These are phyloP conservation scores for Lordiphosa collinella DNA, from an alignment of 1,140 invertebrate genomes.

Conservation along the genomic window DNA sequence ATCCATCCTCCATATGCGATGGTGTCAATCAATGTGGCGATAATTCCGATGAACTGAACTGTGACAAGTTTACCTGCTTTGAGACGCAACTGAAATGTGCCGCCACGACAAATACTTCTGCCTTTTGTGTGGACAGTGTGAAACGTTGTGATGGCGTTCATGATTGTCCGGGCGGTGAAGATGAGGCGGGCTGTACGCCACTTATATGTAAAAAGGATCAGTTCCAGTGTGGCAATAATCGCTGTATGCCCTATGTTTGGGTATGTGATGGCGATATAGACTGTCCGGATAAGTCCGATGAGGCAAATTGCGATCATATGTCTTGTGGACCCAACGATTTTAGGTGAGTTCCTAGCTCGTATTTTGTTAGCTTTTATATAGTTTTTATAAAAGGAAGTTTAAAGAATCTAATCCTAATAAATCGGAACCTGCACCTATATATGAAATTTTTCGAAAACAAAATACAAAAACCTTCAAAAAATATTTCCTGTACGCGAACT, in stretches of 20 bases:
- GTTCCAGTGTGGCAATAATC: constrained; percentile 86
- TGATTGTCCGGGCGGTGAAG: constrained; percentile 87
- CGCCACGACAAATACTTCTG: constrained; percentile 50
- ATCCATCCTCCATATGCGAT: constrained; percentile 85
- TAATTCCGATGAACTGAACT: constrained; percentile 83
- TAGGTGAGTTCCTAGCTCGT: too few relatives aligned
- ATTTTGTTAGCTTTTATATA: too few relatives aligned
- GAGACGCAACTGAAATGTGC: constrained; percentile 73
- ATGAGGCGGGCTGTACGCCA: constrained; percentile 82
- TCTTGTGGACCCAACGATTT: constrained; percentile 81
- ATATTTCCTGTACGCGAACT: too few relatives aligned
- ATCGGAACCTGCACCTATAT: too few relatives aligned
- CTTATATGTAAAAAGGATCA: constrained; percentile 82
- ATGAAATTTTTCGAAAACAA: too few relatives aligned
- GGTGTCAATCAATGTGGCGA: constrained; percentile 85
- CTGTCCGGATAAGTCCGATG: constrained; percentile 86
- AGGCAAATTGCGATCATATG: constrained; percentile 82
- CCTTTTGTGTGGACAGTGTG: constrained; percentile 69
- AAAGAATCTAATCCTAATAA: too few relatives aligned
- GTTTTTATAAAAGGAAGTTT: too few relatives aligned
- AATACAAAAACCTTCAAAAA: too few relatives aligned
- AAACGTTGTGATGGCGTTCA: constrained; percentile 80
- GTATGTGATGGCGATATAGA: constrained; percentile 89
- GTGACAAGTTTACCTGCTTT: constrained; percentile 81
- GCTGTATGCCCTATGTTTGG: constrained; percentile 89